Evolutionary conservation across 2,888 invertebrate species (phyloP), one percentile per base, ranked within the genome.

Genomic region (Lasius fuliginosus): DNA sequence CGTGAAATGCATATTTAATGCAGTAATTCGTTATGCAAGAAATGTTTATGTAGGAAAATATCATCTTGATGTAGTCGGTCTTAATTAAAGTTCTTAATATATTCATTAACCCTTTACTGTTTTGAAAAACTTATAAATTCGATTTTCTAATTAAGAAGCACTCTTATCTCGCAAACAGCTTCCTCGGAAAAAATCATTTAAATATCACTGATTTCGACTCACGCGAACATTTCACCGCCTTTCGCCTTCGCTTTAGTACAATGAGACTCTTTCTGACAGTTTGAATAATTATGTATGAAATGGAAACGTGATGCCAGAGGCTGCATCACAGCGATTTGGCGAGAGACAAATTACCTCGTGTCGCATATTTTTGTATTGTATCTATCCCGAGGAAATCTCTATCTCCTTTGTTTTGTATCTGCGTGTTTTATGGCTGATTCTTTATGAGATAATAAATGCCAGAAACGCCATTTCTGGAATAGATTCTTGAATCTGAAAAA

Each of bases 281-380:
- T 83, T 69, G 69, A 75, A 60, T 82, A 88, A 89, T 84, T 82
- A 97, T 97, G 97, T 97, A 97, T 95, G 97, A 97, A 95, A 97
- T 97, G 97, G 86, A 97, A 97, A 94, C 97, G 97, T 87, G 97
- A 97, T 94, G 97, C 97, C 92, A 97, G 12, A 4, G 97, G 93
- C 96, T 97, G 91, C 97, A 97, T 93, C 97, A 97, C 94, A 97
- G 23, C 97, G 90, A 97, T 97, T 91, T 95, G 97, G 87, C 97
- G 97, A 85, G 97, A 97, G 94, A 97, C 96, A 83, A 97, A 97
- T 86, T 92, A 91, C 82, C 89, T 92, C 8, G 40, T 88, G 11
- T 64, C 85, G 5, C 85, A 86, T 75, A 87, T 86, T 5, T 87
- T 90, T 62, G 18, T 49, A 49, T 82, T 90, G 33, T 86, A 79